These are phyloP conservation scores for Scaptomyza cyrtandrae DNA, from an alignment of 2,888 invertebrate genomes.

Conservation along the genomic window DNA sequence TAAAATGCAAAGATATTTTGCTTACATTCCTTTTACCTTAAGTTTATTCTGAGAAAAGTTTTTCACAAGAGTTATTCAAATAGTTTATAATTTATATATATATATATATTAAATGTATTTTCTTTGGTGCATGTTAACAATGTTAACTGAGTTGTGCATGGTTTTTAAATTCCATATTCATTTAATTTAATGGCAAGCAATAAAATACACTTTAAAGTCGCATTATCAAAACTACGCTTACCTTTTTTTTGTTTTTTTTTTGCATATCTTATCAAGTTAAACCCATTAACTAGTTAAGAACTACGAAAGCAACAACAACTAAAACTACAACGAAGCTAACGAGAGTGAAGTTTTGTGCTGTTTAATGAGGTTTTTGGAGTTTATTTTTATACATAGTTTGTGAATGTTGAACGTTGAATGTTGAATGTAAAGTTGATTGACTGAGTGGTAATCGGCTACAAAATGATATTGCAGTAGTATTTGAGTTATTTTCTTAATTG, in stretches of 20 bases:
- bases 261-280: not conserved
- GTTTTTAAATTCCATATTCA: not conserved
- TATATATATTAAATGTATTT: no score
- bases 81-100: no score
- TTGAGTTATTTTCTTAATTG: not conserved
- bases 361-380: not conserved
- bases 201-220: not conserved
- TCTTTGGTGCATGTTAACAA: not conserved
- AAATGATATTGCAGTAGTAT: conserved; percentile 23
- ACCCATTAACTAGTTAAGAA: conserved; percentile 5
- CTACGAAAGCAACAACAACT: conserved; percentile 24
- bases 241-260: conserved; percentile 31
- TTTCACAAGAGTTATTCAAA: no score
- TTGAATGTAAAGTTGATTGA: no score
- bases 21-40: no score
- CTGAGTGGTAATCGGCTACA: conserved; percentile 17
- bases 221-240: conserved; percentile 39
- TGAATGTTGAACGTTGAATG: not conserved
- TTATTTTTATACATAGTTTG: not conserved
- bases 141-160: not conserved
- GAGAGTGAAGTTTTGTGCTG: not conserved
- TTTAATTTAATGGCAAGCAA: conserved; percentile 4
- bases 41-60: no score
- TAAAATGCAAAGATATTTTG: no score
- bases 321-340: conserved; percentile 13